Evolutionary conservation across 2,888 invertebrate genomes (phyloP).

Genomic region (Loripinus fragilis): DNA sequence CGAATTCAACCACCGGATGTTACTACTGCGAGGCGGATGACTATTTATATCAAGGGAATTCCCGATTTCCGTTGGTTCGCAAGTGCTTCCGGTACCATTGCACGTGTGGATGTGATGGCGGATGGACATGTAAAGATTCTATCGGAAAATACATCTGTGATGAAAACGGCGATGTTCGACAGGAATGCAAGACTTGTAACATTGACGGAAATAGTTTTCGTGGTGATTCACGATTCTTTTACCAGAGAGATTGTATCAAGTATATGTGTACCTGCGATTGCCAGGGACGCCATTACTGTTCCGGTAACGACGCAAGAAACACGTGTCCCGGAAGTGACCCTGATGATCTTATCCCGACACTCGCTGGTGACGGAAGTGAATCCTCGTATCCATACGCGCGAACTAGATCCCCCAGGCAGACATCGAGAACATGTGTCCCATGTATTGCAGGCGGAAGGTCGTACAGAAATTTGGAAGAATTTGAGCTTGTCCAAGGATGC

Average conservation of each 20-base stretch:
- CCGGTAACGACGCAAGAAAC: constrained; percentile 36
- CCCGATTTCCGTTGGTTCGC: constrained; percentile 65
- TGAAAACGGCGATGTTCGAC: constrained; percentile 22
- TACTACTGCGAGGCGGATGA: constrained; percentile 64
- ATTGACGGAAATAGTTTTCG: constrained; percentile 52
- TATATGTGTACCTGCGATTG: constrained; percentile 65
- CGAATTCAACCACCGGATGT: constrained; percentile 62
- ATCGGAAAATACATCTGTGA: constrained; percentile 45
- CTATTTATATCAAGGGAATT: constrained; percentile 63
- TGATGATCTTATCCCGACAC: not conserved
- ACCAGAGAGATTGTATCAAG: constrained; percentile 43
- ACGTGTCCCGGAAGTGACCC: constrained; percentile 28
- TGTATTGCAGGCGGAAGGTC: constrained; percentile 27
- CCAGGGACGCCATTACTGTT: constrained; percentile 56
- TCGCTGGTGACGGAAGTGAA: not conserved
- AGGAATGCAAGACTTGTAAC: constrained; percentile 54
- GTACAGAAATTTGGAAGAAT: constrained; percentile 59
- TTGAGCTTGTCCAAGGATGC: constrained; percentile 64
- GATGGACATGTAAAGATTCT: constrained; percentile 65
- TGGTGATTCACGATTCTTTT: constrained; percentile 51
- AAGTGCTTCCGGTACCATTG: constrained; percentile 73
- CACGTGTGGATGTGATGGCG: constrained; percentile 74
- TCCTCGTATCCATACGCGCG: not conserved
- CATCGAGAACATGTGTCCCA: constrained; percentile 20
- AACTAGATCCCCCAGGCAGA: constrained; percentile 22